Conservation (phyloP, 2,888 invertebrate genomes). For the Pammene aurita region DNA sequence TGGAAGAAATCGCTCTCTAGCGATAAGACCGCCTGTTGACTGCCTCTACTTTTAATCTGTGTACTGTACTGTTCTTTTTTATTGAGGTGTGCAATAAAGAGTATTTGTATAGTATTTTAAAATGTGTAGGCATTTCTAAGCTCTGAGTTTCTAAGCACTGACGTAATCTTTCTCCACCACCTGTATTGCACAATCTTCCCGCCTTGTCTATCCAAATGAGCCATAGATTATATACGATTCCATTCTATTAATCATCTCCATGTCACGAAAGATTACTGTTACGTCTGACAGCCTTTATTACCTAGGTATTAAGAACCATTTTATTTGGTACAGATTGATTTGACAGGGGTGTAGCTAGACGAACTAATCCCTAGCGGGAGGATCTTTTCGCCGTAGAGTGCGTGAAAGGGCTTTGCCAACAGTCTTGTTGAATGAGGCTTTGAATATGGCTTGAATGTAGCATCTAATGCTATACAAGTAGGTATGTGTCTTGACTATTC, state of each 20-base stretch:
- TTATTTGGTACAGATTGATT: background rate
- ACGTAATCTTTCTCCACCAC: background rate
- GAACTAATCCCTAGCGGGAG: conserved; percentile 4
- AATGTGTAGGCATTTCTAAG: too few relatives aligned
- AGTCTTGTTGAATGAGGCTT: conserved; percentile 3
- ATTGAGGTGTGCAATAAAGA: too few relatives aligned
- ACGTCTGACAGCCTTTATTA: conserved; percentile 6
- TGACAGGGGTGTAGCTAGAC: background rate
- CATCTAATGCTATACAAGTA: background rate
- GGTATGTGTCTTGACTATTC: too few relatives aligned
- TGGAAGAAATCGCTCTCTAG: too few relatives aligned
- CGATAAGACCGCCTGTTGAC: too few relatives aligned
- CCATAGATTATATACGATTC: background rate
- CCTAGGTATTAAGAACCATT: conserved; percentile 3
- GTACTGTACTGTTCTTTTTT: too few relatives aligned
- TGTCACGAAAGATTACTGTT: background rate
- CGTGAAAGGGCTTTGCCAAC: conserved; percentile 16
- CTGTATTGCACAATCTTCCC: background rate
- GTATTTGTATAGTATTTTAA: too few relatives aligned
- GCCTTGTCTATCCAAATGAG: background rate
- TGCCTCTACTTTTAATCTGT: too few relatives aligned
- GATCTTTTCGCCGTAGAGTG: conserved; percentile 7
- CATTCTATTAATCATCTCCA: conserved; percentile 10
- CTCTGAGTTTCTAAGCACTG: too few relatives aligned
- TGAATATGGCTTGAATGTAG: background rate